Base-by-base conservation (phyloP, 2,113 vertebrate species). In the Bucco capensis region DNA sequence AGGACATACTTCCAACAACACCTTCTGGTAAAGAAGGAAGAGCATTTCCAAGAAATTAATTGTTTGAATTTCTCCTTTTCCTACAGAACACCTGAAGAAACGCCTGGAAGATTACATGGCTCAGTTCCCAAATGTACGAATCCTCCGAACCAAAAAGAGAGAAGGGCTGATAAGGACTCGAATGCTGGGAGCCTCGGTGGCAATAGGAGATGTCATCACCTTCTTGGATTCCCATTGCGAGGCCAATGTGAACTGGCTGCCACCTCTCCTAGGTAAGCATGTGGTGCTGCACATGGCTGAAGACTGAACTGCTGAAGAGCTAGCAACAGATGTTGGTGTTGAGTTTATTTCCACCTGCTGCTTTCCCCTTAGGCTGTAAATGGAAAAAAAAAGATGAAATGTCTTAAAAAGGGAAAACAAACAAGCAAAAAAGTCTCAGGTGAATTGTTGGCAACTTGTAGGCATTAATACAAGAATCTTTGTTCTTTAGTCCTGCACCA, bases 171-270 rank as follows among this genome's bases (percentile, higher is more conserved):
- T 99, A 97, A 88, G 99, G 75, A 99, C 99, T 2, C 98, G 99
- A 6, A 98, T 99, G 96, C 96, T 99, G 69, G 99, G 99, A 12
- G 99, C 99, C 35, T 97, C 96, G 0, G 97, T 97, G 3, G 99
- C 99, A 2, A 97, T 93, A 28, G 99, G 99, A 50, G 98, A 98
- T 1, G 99, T 99, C 95, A 98, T 99, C 97, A 99, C 99, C 9
- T 99, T 99, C 97, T 97, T 99, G 89, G 99, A 99, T 86, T 99
- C 99, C 2, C 99, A 99, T 93, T 99, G 99, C 9, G 99, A 99
- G 91, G 98, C 99, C 93, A 99, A 99, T 1, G 98, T 99, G 88
- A 99, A 99, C 97, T 99, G 99, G 99, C 98, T 99, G 46, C 99
- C 99, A 0, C 99, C 99, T 3, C 96, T 99, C 72, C 90, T 99